Evolutionary conservation across 2,888 invertebrate species (phyloP).

Genomic region (Drosophila robusta): DNA sequence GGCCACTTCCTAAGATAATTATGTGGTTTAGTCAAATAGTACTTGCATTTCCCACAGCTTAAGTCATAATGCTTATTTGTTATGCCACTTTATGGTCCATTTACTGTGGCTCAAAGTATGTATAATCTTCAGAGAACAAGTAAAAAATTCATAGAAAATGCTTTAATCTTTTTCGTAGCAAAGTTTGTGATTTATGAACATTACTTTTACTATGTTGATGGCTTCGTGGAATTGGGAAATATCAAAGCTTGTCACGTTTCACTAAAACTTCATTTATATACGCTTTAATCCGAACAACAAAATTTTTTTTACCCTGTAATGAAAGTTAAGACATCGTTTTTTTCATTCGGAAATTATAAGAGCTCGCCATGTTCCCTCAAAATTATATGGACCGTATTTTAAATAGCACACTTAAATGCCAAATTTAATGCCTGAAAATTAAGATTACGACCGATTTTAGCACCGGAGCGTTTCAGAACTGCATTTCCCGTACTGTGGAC

Average conservation of each 20-base stretch:
- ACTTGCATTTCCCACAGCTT: not conserved
- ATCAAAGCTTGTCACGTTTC: not conserved
- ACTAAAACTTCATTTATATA: not conserved
- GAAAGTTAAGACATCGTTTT: too few relatives aligned
- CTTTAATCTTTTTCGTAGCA: constrained; percentile 2
- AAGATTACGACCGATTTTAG: too few relatives aligned
- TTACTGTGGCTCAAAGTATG: constrained; percentile 16
- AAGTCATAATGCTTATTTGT: constrained; percentile 13
- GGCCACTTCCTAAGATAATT: not conserved
- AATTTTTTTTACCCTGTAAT: too few relatives aligned
- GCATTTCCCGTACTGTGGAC: too few relatives aligned
- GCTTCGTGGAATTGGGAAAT: not conserved
- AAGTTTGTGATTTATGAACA: constrained; percentile 7
- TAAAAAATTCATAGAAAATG: constrained; percentile 24
- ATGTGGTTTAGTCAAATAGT: too few relatives aligned
- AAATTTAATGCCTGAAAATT: too few relatives aligned
- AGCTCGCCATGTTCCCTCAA: too few relatives aligned
- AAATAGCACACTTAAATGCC: too few relatives aligned
- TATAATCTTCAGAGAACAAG: constrained; percentile 15
- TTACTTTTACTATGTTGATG: not conserved
- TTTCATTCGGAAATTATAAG: too few relatives aligned
- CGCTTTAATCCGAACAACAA: not conserved
- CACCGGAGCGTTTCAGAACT: too few relatives aligned
- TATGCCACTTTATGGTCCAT: constrained; percentile 26
- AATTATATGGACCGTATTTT: too few relatives aligned